Conservation (phyloP, 2,888 invertebrate genomes). For the Cyaniris semiargus region DNA sequence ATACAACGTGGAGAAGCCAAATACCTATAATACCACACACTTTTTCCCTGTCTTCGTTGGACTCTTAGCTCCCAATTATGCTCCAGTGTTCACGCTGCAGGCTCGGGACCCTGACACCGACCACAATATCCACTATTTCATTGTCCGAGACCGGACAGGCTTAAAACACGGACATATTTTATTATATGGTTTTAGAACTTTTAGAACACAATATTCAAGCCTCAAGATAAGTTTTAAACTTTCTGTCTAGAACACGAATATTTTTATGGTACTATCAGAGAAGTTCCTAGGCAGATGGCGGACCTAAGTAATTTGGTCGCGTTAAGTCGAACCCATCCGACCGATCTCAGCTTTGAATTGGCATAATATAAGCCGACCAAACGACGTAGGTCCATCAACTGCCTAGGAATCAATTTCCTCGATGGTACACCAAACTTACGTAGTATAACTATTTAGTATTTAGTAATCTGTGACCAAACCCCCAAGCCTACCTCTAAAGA, state of each 20-base stretch:
- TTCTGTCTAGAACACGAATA: background rate
- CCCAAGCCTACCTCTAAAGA: background rate
- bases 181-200: background rate
- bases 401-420: too few relatives aligned
- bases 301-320: too few relatives aligned
- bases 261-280: background rate
- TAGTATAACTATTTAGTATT: too few relatives aligned
- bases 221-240: background rate
- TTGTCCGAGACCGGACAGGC: conserved; percentile 85
- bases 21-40: too few relatives aligned
- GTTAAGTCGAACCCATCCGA: too few relatives aligned
- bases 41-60: background rate
- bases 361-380: too few relatives aligned
- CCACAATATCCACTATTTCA: conserved; percentile 97
- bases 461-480: too few relatives aligned
- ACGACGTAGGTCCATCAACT: too few relatives aligned
- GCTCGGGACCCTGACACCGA: conserved; percentile 99
- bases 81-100: conserved; percentile 97
- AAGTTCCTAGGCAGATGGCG: too few relatives aligned
- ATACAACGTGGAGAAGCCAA: too few relatives aligned
- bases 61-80: conserved; percentile 91
- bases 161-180: background rate
- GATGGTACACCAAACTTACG: too few relatives aligned
- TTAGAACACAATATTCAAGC: background rate
- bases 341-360: too few relatives aligned